A percentile compares a stretch with the other conserved stretches of the same genome.
Evolutionary conservation across 2,888 invertebrate genomes (phyloP).

Genomic region (Protophormia terraenovae): DNA sequence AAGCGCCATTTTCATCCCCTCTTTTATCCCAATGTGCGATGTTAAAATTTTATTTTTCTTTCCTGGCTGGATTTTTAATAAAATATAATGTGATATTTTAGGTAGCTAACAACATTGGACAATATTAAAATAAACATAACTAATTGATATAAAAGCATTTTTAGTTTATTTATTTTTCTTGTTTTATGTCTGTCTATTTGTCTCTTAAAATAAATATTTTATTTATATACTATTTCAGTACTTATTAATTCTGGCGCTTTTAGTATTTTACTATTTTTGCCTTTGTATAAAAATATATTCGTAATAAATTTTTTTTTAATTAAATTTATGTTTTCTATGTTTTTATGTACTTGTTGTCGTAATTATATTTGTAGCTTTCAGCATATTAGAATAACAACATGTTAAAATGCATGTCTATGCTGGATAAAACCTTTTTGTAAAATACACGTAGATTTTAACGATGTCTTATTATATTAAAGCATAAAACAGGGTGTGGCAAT

Average conservation of each 20-base stretch:
- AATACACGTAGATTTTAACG: conserved; percentile 41
- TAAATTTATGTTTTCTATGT: conserved; percentile 17
- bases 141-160: too few species aligned
- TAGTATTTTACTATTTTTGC: not conserved
- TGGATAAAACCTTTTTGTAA: conserved; percentile 19
- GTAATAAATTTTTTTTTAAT: not conserved
- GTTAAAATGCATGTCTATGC: conserved; percentile 39
- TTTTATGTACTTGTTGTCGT: not conserved
- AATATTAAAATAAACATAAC: too few species aligned
- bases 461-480: conserved; percentile 37
- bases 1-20: too few species aligned
- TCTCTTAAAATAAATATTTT: not conserved
- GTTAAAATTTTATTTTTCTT: too few species aligned
- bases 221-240: not conserved
- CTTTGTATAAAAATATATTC: too few species aligned
- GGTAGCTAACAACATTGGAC: too few species aligned
- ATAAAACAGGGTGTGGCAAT: conserved; percentile 5
- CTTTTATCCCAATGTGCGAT: too few species aligned
- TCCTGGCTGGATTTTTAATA: too few species aligned
- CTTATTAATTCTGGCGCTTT: not conserved
- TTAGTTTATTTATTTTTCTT: too few species aligned
- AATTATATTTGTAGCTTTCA: conserved; percentile 53
- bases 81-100: too few species aligned
- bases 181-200: not conserved
- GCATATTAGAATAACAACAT: conserved; percentile 37